These are phyloP conservation scores for Dryobotodes eremita DNA, from an alignment of 2,888 invertebrate species.

Conservation along the genomic window DNA sequence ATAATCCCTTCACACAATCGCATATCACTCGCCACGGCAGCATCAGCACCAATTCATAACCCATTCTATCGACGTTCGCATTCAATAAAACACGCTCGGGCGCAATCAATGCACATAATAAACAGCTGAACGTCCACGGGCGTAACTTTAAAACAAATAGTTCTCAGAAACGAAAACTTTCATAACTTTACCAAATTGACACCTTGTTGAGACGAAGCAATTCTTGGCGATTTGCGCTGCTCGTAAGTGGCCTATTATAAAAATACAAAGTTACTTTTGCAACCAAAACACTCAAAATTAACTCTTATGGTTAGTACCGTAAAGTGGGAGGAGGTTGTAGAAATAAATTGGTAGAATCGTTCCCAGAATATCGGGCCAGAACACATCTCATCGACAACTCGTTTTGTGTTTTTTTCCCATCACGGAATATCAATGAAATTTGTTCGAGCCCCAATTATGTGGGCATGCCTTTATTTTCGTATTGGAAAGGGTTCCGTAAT, in stretches of 20 bases:
- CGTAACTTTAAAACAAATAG: slow-evolving; percentile 89
- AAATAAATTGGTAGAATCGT: slow-evolving; percentile 72
- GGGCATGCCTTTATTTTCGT: slow-evolving; percentile 85
- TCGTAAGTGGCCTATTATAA: slow-evolving; percentile 90
- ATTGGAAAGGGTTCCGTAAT: slow-evolving; percentile 76
- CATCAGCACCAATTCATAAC: slow-evolving; percentile 63
- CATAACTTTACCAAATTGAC: slow-evolving; percentile 90
- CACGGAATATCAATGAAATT: slow-evolving; percentile 90
- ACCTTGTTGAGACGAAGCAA: slow-evolving; percentile 89
- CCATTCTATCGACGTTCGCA: slow-evolving; percentile 67
- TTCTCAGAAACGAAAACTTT: slow-evolving; percentile 88
- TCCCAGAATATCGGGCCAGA: slow-evolving; percentile 83
- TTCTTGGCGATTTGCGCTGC: slow-evolving; percentile 88
- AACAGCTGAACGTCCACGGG: slow-evolving; percentile 76
- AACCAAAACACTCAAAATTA: slow-evolving; percentile 52
- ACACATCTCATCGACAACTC: slow-evolving; percentile 87
- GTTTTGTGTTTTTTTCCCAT: slow-evolving; percentile 89
- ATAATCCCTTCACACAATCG: slow-evolving; percentile 27
- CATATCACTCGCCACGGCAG: slow-evolving; percentile 14
- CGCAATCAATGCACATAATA: slow-evolving; percentile 85
- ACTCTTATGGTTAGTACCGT: slow-evolving; percentile 43
- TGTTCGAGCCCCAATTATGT: slow-evolving; percentile 88
- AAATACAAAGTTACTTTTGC: slow-evolving; percentile 72
- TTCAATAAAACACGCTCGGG: slow-evolving; percentile 80
- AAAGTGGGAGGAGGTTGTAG: slow-evolving; percentile 54